Evolutionary conservation across 2,888 invertebrate species (phyloP).

Genomic region (Buathra laborator): DNA sequence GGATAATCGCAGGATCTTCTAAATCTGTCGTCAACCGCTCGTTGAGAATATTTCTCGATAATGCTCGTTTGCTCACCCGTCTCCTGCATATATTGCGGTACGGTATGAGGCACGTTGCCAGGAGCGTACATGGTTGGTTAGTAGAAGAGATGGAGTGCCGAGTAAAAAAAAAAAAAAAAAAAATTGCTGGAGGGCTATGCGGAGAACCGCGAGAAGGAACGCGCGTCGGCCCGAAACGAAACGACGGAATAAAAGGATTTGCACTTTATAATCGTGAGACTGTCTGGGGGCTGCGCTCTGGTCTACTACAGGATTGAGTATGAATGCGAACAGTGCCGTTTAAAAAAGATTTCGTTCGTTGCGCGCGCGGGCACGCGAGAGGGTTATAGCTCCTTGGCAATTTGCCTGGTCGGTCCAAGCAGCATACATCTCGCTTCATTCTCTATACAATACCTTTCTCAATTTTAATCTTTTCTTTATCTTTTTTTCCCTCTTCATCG

Average conservation of each 20-base stretch:
- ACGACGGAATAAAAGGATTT: conserved; percentile 81
- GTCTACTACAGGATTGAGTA: conserved; percentile 38
- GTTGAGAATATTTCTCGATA: conserved; percentile 30
- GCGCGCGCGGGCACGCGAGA: conserved; percentile 21
- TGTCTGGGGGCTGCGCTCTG: conserved; percentile 76
- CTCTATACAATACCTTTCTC: conserved; percentile 25
- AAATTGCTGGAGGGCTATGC: conserved; percentile 5
- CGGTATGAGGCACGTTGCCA: conserved; percentile 28
- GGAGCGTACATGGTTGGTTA: conserved; percentile 35
- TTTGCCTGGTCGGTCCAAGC: conserved; percentile 53
- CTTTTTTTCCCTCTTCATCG: conserved; percentile 44
- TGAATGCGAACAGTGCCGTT: conserved; percentile 80
- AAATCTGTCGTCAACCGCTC: conserved; percentile 18
- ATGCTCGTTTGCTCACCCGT: conserved; percentile 22
- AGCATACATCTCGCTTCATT: neutral
- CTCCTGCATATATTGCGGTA: neutral
- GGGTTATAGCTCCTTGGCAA: conserved; percentile 58
- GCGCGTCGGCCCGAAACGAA: conserved; percentile 73
- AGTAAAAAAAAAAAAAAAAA: conserved; percentile 10
- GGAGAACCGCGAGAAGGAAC: conserved; percentile 44
- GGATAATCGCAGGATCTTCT: conserved; percentile 11
- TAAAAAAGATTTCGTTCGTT: conserved; percentile 74
- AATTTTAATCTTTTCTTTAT: conserved; percentile 16
- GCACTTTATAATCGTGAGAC: conserved; percentile 83
- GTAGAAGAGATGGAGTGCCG: conserved; percentile 22